Evolutionary conservation across 1,140 invertebrate genomes (phyloP).

Genomic region (Pteromalus puparum): DNA sequence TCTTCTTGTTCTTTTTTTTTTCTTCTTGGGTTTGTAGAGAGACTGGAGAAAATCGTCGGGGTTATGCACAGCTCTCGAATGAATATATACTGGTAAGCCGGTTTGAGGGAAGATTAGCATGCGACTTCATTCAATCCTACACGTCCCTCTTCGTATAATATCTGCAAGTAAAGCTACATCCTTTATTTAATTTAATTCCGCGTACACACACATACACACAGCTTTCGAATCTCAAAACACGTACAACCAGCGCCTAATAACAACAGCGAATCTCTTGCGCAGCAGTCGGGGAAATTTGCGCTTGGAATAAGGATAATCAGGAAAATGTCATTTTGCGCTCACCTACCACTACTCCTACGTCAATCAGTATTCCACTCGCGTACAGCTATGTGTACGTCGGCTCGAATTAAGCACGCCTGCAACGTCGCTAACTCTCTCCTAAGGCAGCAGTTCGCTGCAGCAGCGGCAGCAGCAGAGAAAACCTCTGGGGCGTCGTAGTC

Average conservation of each 20-base stretch:
- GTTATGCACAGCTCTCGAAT: background rate
- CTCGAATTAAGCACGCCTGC: slow-evolving; percentile 43
- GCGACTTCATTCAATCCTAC: background rate
- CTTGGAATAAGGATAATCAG: slow-evolving; percentile 47
- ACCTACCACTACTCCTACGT: slow-evolving; percentile 8
- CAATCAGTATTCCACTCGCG: slow-evolving; percentile 46
- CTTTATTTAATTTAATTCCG: too few species aligned
- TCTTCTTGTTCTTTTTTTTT: background rate
- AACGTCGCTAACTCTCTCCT: background rate
- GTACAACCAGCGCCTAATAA: background rate
- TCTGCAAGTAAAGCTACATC: background rate
- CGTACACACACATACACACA: too few species aligned
- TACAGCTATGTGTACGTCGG: slow-evolving; percentile 32
- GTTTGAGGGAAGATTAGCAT: background rate
- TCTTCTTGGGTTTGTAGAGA: too few species aligned
- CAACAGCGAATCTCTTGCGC: background rate
- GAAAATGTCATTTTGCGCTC: slow-evolving; percentile 38
- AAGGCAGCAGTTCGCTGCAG: background rate
- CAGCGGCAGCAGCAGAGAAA: background rate
- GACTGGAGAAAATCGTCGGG: background rate
- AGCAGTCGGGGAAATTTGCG: slow-evolving; percentile 1
- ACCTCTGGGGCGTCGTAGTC: background rate
- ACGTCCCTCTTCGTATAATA: background rate
- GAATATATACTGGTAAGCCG: background rate
- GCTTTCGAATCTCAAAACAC: too few species aligned